A percentile compares a stretch with the other conserved stretches of the same genome.
phyloP scores from a whole-genome alignment of 2,797 vertebrate species.

The Emydoidea blandingii region DNA sequence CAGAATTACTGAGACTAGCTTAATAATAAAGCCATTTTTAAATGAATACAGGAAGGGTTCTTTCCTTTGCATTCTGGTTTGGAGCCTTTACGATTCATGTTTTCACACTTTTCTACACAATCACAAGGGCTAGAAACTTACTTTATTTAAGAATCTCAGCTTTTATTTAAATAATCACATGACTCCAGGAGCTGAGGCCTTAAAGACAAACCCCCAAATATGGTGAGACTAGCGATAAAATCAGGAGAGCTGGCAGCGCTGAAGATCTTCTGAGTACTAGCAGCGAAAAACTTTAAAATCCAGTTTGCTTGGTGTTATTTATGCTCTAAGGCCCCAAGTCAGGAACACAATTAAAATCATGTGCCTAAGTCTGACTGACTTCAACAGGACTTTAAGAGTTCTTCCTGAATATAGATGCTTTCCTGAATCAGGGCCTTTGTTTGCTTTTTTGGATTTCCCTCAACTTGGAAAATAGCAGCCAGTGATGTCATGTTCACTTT shows the following conservation, averaged over 20 bases:
- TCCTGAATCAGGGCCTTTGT: background rate
- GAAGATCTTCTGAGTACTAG: background rate
- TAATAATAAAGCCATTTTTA: background rate
- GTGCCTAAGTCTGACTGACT: background rate
- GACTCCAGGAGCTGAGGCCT: background rate
- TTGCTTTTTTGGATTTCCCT: background rate
- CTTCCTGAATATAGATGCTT: background rate
- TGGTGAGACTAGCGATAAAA: constrained; percentile 7
- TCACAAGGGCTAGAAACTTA: background rate
- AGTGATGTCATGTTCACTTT: background rate
- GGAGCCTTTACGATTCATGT: background rate
- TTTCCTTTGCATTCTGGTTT: background rate
- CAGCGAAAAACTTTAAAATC: background rate
- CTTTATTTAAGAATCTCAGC: background rate
- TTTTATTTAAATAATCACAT: background rate
- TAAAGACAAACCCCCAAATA: background rate
- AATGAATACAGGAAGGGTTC: background rate
- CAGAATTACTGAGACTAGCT: background rate
- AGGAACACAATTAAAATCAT: constrained; percentile 7
- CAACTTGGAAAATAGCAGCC: background rate
- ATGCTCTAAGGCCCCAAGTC: constrained; percentile 3
- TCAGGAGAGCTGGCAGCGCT: constrained; percentile 18
- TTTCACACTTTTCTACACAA: background rate
- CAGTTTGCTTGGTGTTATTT: background rate
- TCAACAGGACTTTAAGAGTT: background rate